phyloP scores from a whole-genome alignment of 2,113 vertebrate genomes.

The Pedetes capensis region DNA sequence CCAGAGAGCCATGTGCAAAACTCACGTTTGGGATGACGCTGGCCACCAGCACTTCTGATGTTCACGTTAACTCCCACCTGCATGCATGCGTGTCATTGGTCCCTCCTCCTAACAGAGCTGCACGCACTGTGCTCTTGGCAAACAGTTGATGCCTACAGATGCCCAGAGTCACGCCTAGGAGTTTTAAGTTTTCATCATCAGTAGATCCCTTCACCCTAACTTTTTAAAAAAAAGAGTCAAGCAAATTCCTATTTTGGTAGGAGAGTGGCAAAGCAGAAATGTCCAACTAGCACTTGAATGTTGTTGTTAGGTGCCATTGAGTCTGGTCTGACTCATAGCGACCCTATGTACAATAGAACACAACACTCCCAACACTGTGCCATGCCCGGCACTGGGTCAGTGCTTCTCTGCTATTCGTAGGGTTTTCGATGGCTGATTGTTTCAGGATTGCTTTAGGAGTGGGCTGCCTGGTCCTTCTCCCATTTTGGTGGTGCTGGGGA shows the following conservation, averaged over 20 bases:
- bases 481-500: too few species aligned
- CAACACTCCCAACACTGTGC: too few species aligned
- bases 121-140: not conserved
- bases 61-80: not conserved
- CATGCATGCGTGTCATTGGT: not conserved
- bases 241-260: not conserved
- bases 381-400: too few species aligned
- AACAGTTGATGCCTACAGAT: not conserved
- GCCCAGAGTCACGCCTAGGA: not conserved
- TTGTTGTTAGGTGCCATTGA: too few species aligned
- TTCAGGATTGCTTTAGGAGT: too few species aligned
- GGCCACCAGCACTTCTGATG: not conserved
- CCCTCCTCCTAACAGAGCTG: not conserved
- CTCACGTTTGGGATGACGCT: not conserved
- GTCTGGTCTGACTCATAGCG: too few species aligned
- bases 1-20: not conserved
- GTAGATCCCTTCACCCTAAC: not conserved
- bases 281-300: not conserved
- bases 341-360: too few species aligned
- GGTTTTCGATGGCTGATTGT: too few species aligned
- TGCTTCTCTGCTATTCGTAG: too few species aligned
- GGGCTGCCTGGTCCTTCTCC: too few species aligned
- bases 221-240: not conserved
- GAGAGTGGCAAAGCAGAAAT: not conserved
- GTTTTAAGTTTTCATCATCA: not conserved